Evolutionary conservation across 2,888 invertebrate species (phyloP).

Genomic region (Dicycla oo): DNA sequence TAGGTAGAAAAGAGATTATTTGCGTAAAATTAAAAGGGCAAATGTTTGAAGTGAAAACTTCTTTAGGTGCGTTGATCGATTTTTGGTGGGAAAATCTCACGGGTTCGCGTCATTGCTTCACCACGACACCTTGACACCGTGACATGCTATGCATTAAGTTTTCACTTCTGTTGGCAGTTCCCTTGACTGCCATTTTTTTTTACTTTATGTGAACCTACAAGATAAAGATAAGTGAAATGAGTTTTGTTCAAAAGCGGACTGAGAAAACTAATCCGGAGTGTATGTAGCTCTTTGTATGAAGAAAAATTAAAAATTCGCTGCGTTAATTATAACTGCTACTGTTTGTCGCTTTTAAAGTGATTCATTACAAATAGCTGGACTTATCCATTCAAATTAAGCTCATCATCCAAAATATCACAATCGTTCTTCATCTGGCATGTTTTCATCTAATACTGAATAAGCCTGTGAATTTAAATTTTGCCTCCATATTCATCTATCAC

Average conservation of each 20-base stretch:
- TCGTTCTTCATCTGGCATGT: neutral
- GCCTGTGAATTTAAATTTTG: constrained; percentile 2
- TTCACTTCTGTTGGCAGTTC: no score
- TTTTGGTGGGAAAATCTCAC: no score
- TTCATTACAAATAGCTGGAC: neutral
- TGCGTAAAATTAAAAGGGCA: neutral
- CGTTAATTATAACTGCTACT: neutral
- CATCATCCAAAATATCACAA: neutral
- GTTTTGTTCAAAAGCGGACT: neutral
- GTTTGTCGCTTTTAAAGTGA: neutral
- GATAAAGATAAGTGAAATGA: neutral
- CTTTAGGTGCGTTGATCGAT: no score
- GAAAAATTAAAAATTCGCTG: no score
- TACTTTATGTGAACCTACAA: neutral
- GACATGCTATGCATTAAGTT: no score
- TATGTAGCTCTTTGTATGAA: neutral
- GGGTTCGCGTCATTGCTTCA: no score
- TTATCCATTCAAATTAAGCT: neutral
- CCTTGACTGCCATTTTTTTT: no score
- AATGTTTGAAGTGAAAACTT: no score
- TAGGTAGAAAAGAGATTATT: neutral
- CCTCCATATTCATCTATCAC: constrained; percentile 10
- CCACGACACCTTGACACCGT: no score
- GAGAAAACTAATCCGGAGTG: neutral
- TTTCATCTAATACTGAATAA: neutral